Percentiles rank a stretch among this genome's conserved stretches.
These are phyloP conservation scores for Phyllostomus discolor DNA, from an alignment of 2,113 vertebrate genomes.

Conservation along the genomic window DNA sequence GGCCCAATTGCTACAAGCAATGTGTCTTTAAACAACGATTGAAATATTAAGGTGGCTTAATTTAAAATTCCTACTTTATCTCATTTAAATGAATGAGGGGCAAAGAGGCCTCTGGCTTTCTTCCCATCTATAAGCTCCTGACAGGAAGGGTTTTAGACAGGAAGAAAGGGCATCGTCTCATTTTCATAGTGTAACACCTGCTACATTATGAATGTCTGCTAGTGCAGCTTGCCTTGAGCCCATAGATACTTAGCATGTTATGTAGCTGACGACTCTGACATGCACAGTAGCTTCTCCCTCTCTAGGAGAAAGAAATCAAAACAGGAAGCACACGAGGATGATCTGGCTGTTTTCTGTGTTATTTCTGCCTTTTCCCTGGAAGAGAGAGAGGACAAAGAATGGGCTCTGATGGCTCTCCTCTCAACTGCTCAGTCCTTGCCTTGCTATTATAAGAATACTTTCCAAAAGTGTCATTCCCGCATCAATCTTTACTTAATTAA, in stretches of 20 bases:
- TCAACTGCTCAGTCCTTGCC: not conserved
- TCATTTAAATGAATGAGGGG: slow-evolving; percentile 39
- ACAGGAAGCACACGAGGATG: not conserved
- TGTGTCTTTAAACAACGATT: slow-evolving; percentile 26
- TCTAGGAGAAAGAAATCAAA: not conserved
- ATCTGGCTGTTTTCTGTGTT: not conserved
- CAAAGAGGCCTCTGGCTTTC: slow-evolving; percentile 32
- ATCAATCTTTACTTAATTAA: not conserved
- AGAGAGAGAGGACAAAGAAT: not conserved
- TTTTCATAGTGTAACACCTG: not conserved
- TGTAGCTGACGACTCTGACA: not conserved
- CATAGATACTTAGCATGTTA: not conserved
- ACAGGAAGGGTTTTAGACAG: not conserved
- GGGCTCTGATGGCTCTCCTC: not conserved
- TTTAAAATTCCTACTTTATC: slow-evolving; percentile 36
- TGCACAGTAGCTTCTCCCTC: not conserved
- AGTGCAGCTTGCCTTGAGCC: not conserved
- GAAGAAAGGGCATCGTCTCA: not conserved
- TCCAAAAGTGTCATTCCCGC: not conserved
- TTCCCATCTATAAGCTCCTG: not conserved
- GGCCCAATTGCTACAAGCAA: not conserved
- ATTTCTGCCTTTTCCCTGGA: not conserved
- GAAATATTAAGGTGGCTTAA: slow-evolving; percentile 39
- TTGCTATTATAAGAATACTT: not conserved
- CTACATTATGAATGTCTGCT: too few species aligned